phyloP scores from a whole-genome alignment of 2,797 vertebrate genomes.

The Coracias cyanogaster region DNA sequence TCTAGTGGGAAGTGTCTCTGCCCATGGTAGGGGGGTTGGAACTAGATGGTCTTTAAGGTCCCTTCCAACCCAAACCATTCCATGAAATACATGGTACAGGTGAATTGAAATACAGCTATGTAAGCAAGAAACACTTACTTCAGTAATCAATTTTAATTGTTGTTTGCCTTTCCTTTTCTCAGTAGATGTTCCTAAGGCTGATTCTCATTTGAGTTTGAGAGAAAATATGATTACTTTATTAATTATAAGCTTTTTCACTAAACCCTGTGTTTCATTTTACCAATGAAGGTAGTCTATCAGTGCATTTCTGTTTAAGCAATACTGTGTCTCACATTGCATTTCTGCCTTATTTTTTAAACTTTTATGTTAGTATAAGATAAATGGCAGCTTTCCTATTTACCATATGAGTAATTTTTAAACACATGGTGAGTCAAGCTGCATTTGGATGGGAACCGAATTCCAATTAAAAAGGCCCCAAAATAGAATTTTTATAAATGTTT shows the following conservation, averaged over 20 bases:
- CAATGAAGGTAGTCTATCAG: not conserved
- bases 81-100: too few species aligned
- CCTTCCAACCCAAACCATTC: not conserved
- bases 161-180: slow-evolving; percentile 11
- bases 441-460: slow-evolving; percentile 19
- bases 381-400: slow-evolving; percentile 25
- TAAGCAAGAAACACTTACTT: not conserved
- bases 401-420: slow-evolving; percentile 32
- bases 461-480: slow-evolving; percentile 34
- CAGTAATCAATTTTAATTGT: not conserved
- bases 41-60: too few species aligned
- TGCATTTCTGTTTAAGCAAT: not conserved
- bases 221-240: not conserved
- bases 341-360: not conserved
- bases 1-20: too few species aligned
- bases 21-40: too few species aligned
- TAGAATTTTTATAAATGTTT: not conserved
- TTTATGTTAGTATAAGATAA: not conserved
- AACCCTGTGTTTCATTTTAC: not conserved
- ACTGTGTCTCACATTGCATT: not conserved
- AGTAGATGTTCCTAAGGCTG: not conserved
- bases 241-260: not conserved
- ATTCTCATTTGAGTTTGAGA: slow-evolving; percentile 4
- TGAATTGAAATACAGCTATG: not conserved
- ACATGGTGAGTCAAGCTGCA: slow-evolving; percentile 21